phyloP scores from a whole-genome alignment of 1,140 invertebrate genomes.

The Lerema accius region DNA sequence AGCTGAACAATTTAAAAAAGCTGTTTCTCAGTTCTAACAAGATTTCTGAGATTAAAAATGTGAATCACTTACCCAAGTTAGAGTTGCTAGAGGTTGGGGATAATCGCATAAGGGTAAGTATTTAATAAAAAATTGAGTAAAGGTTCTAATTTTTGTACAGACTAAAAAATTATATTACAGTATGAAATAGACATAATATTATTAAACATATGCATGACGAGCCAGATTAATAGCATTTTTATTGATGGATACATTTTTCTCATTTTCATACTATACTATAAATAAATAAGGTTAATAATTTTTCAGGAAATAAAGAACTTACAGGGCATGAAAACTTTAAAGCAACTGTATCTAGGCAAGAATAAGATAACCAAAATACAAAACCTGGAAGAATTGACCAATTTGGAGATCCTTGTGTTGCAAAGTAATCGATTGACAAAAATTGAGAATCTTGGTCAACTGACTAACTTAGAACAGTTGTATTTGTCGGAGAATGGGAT shows the following conservation, averaged over 20 bases:
- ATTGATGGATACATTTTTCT: too few relatives aligned
- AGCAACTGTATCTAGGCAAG: slow-evolving; percentile 94
- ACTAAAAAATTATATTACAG: too few relatives aligned
- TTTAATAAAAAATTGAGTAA: too few relatives aligned
- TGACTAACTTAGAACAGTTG: slow-evolving; percentile 92
- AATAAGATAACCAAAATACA: slow-evolving; percentile 97
- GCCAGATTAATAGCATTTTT: too few relatives aligned
- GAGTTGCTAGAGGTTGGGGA: slow-evolving; percentile 96
- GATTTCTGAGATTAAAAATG: slow-evolving; percentile 95
- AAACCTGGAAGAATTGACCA: slow-evolving; percentile 90
- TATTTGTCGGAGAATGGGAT: slow-evolving; percentile 98
- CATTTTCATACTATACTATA: too few relatives aligned
- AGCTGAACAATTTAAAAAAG: slow-evolving; percentile 92
- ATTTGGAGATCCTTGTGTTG: slow-evolving; percentile 93
- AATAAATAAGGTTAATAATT: too few relatives aligned
- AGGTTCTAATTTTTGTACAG: too few relatives aligned
- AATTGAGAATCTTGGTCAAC: slow-evolving; percentile 92
- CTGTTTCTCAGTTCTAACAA: slow-evolving; percentile 97
- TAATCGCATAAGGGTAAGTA: slow-evolving; percentile 93
- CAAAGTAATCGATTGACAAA: slow-evolving; percentile 95
- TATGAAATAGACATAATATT: not conserved
- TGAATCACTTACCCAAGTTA: slow-evolving; percentile 91
- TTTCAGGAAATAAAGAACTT: slow-evolving; percentile 93
- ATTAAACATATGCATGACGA: too few relatives aligned
- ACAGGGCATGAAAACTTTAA: slow-evolving; percentile 88